Evolutionary conservation across 2,113 vertebrate genomes (phyloP).

Genomic region (Crypturellus undulatus): DNA sequence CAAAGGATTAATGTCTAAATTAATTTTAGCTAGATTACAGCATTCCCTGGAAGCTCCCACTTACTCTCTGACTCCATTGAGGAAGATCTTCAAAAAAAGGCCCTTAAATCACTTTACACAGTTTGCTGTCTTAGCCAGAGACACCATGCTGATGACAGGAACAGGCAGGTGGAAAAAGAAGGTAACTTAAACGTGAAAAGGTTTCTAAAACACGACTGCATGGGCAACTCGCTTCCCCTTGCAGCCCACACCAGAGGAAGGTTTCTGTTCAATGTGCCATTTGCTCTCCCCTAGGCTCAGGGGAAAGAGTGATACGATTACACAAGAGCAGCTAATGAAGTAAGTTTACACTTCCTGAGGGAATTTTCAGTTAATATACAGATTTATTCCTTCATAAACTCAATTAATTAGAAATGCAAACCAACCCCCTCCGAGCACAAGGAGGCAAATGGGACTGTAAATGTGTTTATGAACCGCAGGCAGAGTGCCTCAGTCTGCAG

Average conservation of each 20-base stretch:
- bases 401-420: conserved; percentile 57
- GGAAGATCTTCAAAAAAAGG: neutral
- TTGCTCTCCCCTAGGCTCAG: neutral
- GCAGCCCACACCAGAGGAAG: neutral
- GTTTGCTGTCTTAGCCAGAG: neutral
- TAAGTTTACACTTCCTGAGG: neutral
- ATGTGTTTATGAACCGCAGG: conserved; percentile 57
- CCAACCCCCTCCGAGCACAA: neutral
- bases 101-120: neutral
- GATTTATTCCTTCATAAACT: conserved; percentile 39
- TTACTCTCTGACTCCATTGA: neutral
- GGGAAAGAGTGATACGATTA: neutral
- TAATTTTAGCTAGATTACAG: neutral
- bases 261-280: neutral
- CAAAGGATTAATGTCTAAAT: neutral
- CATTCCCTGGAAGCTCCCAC: neutral
- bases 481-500: conserved; percentile 6
- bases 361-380: conserved; percentile 29
- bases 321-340: neutral
- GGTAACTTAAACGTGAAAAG: neutral
- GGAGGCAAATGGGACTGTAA: conserved; percentile 9
- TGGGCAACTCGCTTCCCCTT: neutral
- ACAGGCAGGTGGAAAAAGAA: neutral
- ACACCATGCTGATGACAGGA: neutral
- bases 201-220: neutral